Conservation (phyloP, 2,797 vertebrate genomes). For the Balearica regulorum region DNA sequence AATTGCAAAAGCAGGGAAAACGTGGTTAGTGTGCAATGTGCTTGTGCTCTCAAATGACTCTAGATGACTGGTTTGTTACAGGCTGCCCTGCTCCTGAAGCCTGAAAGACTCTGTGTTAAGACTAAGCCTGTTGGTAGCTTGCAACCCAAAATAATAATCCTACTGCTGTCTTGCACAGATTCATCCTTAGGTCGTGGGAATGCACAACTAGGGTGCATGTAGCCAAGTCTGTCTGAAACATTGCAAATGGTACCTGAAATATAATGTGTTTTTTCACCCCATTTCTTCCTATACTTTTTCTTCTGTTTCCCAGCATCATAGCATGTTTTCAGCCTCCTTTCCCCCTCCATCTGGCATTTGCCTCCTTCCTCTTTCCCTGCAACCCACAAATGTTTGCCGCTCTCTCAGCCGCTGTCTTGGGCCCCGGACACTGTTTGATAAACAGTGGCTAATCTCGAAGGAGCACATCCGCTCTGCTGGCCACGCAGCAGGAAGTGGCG, state of each 20-base stretch:
- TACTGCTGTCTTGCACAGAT: not conserved
- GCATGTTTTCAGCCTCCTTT: not conserved
- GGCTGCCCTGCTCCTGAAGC: not conserved
- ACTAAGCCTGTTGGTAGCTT: not conserved
- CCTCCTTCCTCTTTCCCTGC: slow-evolving; percentile 1
- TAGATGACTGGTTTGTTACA: not conserved
- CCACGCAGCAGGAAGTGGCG: not conserved
- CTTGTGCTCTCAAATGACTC: not conserved
- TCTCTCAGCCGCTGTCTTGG: not conserved
- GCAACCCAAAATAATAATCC: not conserved
- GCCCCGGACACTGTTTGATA: not conserved
- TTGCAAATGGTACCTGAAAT: not conserved
- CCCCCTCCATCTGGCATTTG: not conserved
- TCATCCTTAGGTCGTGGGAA: not conserved
- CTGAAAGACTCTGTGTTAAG: not conserved
- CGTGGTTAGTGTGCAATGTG: not conserved
- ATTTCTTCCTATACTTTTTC: not conserved
- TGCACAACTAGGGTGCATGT: not conserved
- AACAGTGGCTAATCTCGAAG: not conserved
- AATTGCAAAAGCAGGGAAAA: not conserved
- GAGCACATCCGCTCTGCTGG: not conserved
- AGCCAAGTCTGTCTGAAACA: not conserved
- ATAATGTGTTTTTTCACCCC: not conserved
- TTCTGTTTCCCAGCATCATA: not conserved
- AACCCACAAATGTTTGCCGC: not conserved